phyloP scores from a whole-genome alignment of 2,888 invertebrate species.

The Mesopsocus fuscifrons region DNA sequence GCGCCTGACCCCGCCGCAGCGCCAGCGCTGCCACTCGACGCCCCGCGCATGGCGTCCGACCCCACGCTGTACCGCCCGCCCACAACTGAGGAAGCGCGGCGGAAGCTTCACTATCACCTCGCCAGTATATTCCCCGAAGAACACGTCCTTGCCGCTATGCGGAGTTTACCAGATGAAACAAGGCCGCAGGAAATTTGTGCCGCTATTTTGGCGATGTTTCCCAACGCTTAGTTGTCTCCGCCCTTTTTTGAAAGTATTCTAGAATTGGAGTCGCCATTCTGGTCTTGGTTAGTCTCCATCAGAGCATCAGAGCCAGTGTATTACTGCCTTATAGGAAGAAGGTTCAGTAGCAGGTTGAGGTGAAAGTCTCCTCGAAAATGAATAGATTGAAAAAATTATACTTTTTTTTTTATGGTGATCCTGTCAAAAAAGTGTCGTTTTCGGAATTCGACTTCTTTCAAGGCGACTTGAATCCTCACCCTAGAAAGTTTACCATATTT shows the following conservation, averaged over 20 bases:
- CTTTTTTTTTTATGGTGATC: too few species aligned
- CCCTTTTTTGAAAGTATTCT: background rate
- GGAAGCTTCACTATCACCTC: constrained; percentile 68
- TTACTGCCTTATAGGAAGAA: too few species aligned
- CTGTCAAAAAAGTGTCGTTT: too few species aligned
- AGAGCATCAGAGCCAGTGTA: background rate
- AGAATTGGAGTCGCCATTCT: background rate
- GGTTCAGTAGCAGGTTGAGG: background rate
- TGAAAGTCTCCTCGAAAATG: too few species aligned
- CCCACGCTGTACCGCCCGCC: constrained; percentile 15
- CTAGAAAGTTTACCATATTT: too few species aligned
- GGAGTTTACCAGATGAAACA: constrained; percentile 69
- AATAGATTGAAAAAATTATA: too few species aligned
- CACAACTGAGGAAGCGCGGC: constrained; percentile 33
- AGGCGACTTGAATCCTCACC: too few species aligned
- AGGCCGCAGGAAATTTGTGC: constrained; percentile 81
- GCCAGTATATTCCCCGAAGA: constrained; percentile 82
- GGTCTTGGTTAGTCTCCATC: background rate
- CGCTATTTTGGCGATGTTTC: constrained; percentile 49
- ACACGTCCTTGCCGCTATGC: constrained; percentile 77
- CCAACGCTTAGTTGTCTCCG: background rate
- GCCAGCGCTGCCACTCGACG: constrained; percentile 17
- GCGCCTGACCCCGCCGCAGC: constrained; percentile 34
- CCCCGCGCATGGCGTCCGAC: constrained; percentile 14
- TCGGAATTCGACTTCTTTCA: too few species aligned